These are phyloP conservation scores for Pseudonaja textilis DNA, from an alignment of 2,113 vertebrate genomes.

Conservation along the genomic window DNA sequence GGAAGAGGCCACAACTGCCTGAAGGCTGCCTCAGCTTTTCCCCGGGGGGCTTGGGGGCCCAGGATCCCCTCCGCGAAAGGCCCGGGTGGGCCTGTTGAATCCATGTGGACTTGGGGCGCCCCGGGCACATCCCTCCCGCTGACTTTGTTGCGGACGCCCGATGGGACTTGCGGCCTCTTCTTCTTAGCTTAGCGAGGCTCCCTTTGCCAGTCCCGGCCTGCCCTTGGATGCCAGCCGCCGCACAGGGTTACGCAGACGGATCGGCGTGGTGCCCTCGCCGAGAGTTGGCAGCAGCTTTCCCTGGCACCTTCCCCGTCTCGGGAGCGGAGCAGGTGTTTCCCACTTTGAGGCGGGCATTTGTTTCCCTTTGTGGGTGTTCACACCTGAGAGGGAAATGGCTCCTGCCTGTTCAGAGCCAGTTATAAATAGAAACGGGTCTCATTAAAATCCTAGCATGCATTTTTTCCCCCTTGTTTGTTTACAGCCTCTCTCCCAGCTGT, in stretches of 20 bases:
- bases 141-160: neutral
- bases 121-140: neutral
- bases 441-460: slow-evolving; percentile 61
- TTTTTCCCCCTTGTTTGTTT: slow-evolving; percentile 49
- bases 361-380: slow-evolving; percentile 47
- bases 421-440: slow-evolving; percentile 62
- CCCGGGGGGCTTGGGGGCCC: neutral
- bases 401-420: slow-evolving; percentile 49
- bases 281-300: neutral
- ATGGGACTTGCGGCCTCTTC: neutral
- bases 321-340: slow-evolving; percentile 64
- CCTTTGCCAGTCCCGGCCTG: neutral
- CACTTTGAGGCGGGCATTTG: slow-evolving; percentile 32
- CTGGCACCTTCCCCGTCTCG: slow-evolving; percentile 29
- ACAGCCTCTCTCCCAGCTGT: slow-evolving; percentile 47
- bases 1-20: too few relatives aligned
- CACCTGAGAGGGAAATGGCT: slow-evolving; percentile 63
- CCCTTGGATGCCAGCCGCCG: fast-evolving
- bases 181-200: fast-evolving
- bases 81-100: too few relatives aligned
- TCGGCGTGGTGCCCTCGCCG: fast-evolving
- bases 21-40: neutral
- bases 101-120: too few relatives aligned
- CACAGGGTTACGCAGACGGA: neutral
- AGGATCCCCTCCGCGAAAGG: neutral